Conservation (phyloP, 2,797 vertebrate species). For the Alfaro cultratus region DNA sequence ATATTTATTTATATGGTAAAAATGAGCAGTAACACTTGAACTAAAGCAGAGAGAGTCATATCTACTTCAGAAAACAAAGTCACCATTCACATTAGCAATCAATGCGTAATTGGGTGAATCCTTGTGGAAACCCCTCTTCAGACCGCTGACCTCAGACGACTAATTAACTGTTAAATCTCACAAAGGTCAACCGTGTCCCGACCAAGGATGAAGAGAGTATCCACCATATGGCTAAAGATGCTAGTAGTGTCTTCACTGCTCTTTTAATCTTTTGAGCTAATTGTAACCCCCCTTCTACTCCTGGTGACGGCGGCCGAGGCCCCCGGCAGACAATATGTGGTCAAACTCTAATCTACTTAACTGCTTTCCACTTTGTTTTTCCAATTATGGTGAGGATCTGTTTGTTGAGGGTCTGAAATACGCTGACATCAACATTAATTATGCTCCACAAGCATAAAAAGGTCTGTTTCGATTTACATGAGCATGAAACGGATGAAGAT, state of each 20-base stretch:
- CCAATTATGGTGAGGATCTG: slow-evolving; percentile 47
- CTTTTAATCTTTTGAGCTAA: slow-evolving; percentile 82
- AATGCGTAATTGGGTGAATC: slow-evolving; percentile 41
- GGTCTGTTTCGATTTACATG: slow-evolving; percentile 22
- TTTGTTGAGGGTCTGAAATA: slow-evolving; percentile 40
- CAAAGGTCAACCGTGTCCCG: slow-evolving; percentile 69
- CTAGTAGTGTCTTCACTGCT: slow-evolving; percentile 75
- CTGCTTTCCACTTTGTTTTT: slow-evolving; percentile 70
- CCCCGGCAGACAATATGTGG: slow-evolving; percentile 68
- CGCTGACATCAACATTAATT: slow-evolving; percentile 51
- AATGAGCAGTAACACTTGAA: not conserved
- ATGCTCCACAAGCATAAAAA: slow-evolving; percentile 26
- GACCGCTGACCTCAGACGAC: slow-evolving; percentile 48
- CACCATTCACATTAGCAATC: slow-evolving; percentile 14
- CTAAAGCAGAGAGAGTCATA: not conserved
- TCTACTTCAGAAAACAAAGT: not conserved
- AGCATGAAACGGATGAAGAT: not conserved
- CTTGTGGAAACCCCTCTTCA: slow-evolving; percentile 27
- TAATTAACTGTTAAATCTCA: slow-evolving; percentile 71
- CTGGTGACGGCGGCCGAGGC: slow-evolving; percentile 27
- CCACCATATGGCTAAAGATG: slow-evolving; percentile 76
- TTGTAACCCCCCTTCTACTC: slow-evolving; percentile 49
- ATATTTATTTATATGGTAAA: not conserved
- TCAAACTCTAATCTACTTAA: slow-evolving; percentile 75
- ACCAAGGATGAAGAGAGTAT: slow-evolving; percentile 71